Base-by-base conservation (phyloP, 2,113 vertebrate genomes). In the Lasiurus borealis region DNA sequence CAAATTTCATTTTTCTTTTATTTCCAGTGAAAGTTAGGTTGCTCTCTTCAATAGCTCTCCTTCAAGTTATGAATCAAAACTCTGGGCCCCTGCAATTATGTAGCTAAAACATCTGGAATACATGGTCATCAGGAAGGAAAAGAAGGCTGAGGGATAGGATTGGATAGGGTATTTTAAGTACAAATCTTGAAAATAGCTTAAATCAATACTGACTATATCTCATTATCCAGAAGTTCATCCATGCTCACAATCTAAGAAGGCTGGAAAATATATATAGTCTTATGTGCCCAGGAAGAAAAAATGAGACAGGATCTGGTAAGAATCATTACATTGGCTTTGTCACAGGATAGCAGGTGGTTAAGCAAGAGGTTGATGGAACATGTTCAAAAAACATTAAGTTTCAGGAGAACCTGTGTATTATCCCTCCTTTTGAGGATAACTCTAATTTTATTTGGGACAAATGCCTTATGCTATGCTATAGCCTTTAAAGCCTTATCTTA, bases 331-430 rank as follows among this genome's bases (percentile, higher is more conserved):
- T 15, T 50, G 5, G 40, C 34, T 85, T 25, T 85, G 11, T 40
- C n/a, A 62, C 4, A 73, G 12, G 15, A 23, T 52, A 92, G 7
- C 21, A 66, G 1, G 0, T 54, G 1, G 8, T 27, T 50, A 82
- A 91, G 18, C 2, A 88, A 59, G 5, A 85, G 9, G 15, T 27
- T 59, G 27, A 50, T 7, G 21, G 4, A 14, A 57, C 19, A 62
- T 10, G 11, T 83, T 57, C 76, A 46, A 48, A 95, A 94, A 93
- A 5, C 10, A 87, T 50, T 16, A 88, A 77, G 48, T 88, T 93
- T 91, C 11, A 66, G 31, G 40, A 88, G 9, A 81, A 59, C 6
- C 6, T 66, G 3, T 85, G 29, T 85, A 15, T 52, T 13, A 85
- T n/a, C 14, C 7, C 8, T 72, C 19, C 15, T 76, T 85, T n/a